phyloP scores from a whole-genome alignment of 1,140 invertebrate genomes.

The Periplaneta americana region DNA sequence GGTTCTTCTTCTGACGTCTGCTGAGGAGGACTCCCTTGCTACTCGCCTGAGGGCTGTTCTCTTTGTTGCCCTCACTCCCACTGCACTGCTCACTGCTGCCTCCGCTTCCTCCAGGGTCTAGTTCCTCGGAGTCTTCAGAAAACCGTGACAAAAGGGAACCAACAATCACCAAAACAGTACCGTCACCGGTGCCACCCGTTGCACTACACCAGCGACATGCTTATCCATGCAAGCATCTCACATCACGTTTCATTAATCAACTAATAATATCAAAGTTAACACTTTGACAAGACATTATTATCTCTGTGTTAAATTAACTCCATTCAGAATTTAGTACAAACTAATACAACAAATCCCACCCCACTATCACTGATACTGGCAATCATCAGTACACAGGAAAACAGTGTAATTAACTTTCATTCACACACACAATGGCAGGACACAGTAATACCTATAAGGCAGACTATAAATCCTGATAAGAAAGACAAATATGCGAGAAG shows the following conservation, averaged over 20 bases:
- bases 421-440: not conserved
- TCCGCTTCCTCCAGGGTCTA: slow-evolving; percentile 35
- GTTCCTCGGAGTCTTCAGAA: slow-evolving; percentile 29
- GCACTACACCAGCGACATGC: not conserved
- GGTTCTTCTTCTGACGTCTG: slow-evolving; percentile 41
- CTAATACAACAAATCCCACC: not conserved
- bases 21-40: slow-evolving; percentile 24
- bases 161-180: slow-evolving; percentile 1
- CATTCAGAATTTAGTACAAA: not conserved
- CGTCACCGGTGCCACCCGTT: not conserved
- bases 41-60: slow-evolving; percentile 28
- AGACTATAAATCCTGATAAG: not conserved
- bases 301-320: not conserved
- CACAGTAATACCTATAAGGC: not conserved
- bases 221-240: not conserved
- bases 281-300: not conserved
- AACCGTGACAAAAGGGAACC: slow-evolving; percentile 15
- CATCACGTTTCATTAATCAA: no score
- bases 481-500: no score
- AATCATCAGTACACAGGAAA: not conserved
- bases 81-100: slow-evolving; percentile 17
- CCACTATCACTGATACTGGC: not conserved
- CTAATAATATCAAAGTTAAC: not conserved
- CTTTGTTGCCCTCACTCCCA: slow-evolving; percentile 32
- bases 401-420: not conserved